Conservation (phyloP, 2,797 vertebrate genomes). For the Chromis chromis region DNA sequence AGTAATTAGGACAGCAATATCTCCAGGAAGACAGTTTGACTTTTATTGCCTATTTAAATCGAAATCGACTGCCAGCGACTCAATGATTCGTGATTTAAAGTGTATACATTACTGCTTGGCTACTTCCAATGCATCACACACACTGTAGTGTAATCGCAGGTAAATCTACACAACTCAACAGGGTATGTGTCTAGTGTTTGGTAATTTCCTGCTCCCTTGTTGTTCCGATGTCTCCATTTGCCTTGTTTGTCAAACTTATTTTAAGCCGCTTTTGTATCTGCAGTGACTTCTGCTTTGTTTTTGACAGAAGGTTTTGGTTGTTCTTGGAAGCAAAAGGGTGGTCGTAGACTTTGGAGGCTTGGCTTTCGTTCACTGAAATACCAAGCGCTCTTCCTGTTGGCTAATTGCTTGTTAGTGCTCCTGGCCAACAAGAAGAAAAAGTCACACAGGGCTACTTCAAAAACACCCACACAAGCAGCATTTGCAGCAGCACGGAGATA, state of each 20-base stretch:
- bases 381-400: slow-evolving; percentile 47
- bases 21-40: slow-evolving; percentile 58
- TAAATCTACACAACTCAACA: slow-evolving; percentile 14
- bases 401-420: slow-evolving; percentile 77
- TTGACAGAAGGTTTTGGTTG: slow-evolving; percentile 36
- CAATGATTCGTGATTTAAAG: slow-evolving; percentile 40
- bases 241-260: slow-evolving; percentile 64
- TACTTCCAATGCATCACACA: slow-evolving; percentile 13
- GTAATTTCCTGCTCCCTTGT: slow-evolving; percentile 1
- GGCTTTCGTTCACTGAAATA: slow-evolving; percentile 52
- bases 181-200: background rate
- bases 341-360: slow-evolving; percentile 32
- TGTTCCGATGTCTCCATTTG: slow-evolving; percentile 9
- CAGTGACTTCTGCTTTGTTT: slow-evolving; percentile 7
- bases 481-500: slow-evolving; percentile 49
- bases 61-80: slow-evolving; percentile 44
- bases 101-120: slow-evolving; percentile 35
- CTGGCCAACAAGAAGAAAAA: slow-evolving; percentile 54
- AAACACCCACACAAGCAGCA: slow-evolving; percentile 60
- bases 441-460: slow-evolving; percentile 64
- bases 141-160: slow-evolving; percentile 11
- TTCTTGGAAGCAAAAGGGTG: slow-evolving; percentile 27
- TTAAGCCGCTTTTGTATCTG: slow-evolving; percentile 37
- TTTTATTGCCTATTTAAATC: slow-evolving; percentile 61
- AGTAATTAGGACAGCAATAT: slow-evolving; percentile 60